A percentile compares a stretch with the other conserved stretches of the same genome.
These are phyloP conservation scores for Cyphomyrus discorhynchus DNA, from an alignment of 2,113 vertebrate species.

Conservation along the genomic window DNA sequence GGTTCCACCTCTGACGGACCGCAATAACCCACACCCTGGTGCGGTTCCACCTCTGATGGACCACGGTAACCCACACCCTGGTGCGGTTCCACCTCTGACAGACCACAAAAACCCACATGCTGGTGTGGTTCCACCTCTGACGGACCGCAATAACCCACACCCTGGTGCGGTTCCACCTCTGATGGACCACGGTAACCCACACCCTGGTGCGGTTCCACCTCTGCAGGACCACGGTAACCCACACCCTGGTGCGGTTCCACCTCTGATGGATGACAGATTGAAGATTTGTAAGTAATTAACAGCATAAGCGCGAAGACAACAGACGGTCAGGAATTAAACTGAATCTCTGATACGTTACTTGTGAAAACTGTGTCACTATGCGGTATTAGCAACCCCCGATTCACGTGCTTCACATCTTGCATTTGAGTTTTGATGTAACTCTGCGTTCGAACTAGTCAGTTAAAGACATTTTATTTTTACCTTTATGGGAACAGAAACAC, in stretches of 20 bases:
- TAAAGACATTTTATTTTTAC: not conserved
- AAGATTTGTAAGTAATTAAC: not conserved
- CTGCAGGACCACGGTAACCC: not conserved
- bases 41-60: not conserved
- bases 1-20: not conserved
- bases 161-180: not conserved
- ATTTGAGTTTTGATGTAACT: not conserved
- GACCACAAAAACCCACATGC: too few relatives aligned
- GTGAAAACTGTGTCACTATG: constrained; percentile 10
- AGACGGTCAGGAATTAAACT: constrained; percentile 3
- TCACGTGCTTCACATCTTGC: not conserved
- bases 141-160: not conserved
- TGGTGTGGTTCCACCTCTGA: too few relatives aligned
- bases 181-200: too few relatives aligned
- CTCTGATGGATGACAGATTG: not conserved
- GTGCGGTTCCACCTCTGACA: not conserved
- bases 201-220: too few relatives aligned
- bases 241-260: not conserved
- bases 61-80: not conserved
- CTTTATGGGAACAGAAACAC: not conserved
- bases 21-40: not conserved
- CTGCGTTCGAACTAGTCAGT: not conserved
- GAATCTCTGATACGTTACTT: not conserved
- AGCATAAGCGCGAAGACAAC: not conserved
- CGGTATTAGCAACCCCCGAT: not conserved